Percentiles rank a stretch among this genome's conserved stretches.
These are phyloP conservation scores for Drosophila serrata DNA, from an alignment of 1,140 invertebrate genomes.

Conservation along the genomic window DNA sequence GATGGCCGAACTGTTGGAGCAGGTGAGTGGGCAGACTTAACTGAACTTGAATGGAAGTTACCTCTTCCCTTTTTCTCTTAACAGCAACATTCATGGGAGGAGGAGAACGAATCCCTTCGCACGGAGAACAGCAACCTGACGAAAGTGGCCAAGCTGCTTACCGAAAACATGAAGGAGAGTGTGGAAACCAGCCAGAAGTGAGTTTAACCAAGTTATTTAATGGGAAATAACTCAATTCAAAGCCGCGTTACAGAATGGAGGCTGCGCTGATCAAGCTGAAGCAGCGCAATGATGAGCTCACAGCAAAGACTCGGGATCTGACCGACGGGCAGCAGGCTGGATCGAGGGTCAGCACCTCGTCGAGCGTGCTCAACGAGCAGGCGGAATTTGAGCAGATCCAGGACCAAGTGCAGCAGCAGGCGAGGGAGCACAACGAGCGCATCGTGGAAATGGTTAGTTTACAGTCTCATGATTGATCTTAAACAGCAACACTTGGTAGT, in stretches of 20 bases:
- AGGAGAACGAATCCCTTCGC: conserved; percentile 80
- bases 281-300: conserved; percentile 83
- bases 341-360: conserved; percentile 53
- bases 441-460: conserved; percentile 84
- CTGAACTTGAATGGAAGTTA: not conserved
- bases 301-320: conserved; percentile 60
- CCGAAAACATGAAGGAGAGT: conserved; percentile 84
- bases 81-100: conserved; percentile 77
- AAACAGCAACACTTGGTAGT: not conserved
- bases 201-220: not conserved
- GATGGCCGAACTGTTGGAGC: conserved; percentile 81
- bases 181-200: conserved; percentile 77
- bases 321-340: conserved; percentile 73
- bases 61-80: not conserved
- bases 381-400: conserved; percentile 77
- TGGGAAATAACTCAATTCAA: not conserved
- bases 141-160: conserved; percentile 80
- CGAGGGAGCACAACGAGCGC: conserved; percentile 77
- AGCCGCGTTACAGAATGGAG: conserved; percentile 70
- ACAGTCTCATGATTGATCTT: conserved; percentile 16
- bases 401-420: conserved; percentile 75
- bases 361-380: conserved; percentile 59
- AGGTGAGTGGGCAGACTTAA: conserved; percentile 33
- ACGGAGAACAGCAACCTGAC: conserved; percentile 80
- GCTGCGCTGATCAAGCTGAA: conserved; percentile 80